Evolutionary conservation across 1,140 invertebrate genomes (phyloP).

Genomic region (Papilio machaon): DNA sequence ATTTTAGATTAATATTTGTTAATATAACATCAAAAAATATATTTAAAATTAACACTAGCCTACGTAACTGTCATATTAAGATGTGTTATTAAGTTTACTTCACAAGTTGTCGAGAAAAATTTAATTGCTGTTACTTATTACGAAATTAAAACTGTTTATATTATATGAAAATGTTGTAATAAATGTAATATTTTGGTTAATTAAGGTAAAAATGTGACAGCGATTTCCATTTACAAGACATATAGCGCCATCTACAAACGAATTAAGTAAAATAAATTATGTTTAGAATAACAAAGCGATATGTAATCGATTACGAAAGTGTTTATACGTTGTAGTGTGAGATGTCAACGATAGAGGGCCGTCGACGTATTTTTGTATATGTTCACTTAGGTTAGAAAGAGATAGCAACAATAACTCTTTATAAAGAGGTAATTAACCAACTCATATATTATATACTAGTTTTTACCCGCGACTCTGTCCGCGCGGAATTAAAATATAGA

Average conservation of each 20-base stretch:
- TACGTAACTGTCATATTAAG: neutral
- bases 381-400: neutral
- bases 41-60: neutral
- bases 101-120: neutral
- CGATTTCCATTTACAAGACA: neutral
- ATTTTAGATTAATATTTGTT: too few relatives aligned
- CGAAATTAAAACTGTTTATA: neutral
- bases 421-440: too few relatives aligned
- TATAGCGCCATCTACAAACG: neutral
- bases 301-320: neutral
- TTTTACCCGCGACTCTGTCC: too few relatives aligned
- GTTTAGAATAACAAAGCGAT: slow-evolving; percentile 9
- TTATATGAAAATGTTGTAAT: neutral
- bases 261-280: neutral
- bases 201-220: neutral
- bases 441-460: too few relatives aligned
- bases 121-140: neutral
- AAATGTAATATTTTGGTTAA: neutral
- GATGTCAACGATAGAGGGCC: neutral
- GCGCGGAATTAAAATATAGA: too few relatives aligned
- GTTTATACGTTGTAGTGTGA: neutral
- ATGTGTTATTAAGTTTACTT: slow-evolving; percentile 1
- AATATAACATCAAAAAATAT: too few relatives aligned
- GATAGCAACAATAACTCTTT: too few relatives aligned
- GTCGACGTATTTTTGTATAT: neutral